A percentile compares a stretch with the other conserved stretches of the same genome.
These are phyloP conservation scores for Myzus persicae DNA, from an alignment of 1,140 invertebrate species.

Conservation along the genomic window DNA sequence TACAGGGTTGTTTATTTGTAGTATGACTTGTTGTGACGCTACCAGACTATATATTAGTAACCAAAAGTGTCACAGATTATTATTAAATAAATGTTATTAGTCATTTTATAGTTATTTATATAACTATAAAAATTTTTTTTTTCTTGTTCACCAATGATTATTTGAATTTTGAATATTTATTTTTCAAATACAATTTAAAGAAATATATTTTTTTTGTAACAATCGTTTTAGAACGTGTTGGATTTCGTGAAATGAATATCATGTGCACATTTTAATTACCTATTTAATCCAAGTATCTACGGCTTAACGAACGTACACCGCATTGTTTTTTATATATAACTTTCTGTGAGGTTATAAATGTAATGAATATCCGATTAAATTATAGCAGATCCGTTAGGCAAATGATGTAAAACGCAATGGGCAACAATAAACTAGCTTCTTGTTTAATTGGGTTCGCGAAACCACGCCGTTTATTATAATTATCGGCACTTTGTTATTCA, in stretches of 20 bases:
- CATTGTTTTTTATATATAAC: neutral
- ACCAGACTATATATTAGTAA: neutral
- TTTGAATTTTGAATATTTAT: neutral
- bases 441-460: slow-evolving; percentile 13
- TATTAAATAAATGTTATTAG: too few relatives aligned
- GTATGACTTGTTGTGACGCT: neutral
- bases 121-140: neutral
- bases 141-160: neutral
- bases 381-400: neutral
- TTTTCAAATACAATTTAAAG: neutral
- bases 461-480: neutral
- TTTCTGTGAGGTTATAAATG: neutral
- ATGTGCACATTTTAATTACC: neutral
- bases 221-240: neutral
- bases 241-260: neutral
- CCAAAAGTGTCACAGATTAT: neutral
- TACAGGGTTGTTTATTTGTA: neutral
- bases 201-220: neutral
- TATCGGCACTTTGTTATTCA: neutral
- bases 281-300: neutral
- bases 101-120: neutral
- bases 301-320: neutral
- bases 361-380: neutral
- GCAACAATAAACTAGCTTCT: neutral
- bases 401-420: neutral